phyloP scores from a whole-genome alignment of 2,113 vertebrate genomes.

The Vicugna pacos region DNA sequence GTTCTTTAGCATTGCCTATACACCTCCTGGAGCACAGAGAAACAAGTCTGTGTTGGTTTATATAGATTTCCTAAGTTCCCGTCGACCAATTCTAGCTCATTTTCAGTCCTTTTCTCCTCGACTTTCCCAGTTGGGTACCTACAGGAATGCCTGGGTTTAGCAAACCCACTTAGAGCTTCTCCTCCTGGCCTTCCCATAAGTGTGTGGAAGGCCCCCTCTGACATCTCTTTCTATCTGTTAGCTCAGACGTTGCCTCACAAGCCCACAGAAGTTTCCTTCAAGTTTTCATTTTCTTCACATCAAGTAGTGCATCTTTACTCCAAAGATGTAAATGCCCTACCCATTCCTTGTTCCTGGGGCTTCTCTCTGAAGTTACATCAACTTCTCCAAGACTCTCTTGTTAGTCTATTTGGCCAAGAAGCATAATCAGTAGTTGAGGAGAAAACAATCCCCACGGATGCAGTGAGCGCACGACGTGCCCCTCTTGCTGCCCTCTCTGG shows the following conservation, averaged over 20 bases:
- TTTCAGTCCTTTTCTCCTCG: conserved; percentile 43
- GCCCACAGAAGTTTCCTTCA: conserved; percentile 3
- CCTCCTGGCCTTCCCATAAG: background rate
- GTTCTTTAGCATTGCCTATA: conserved; percentile 23
- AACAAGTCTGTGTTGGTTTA: conserved; percentile 32
- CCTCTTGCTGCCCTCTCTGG: background rate
- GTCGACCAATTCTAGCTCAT: conserved; percentile 19
- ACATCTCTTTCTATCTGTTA: conserved; percentile 39
- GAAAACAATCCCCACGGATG: conserved; percentile 21
- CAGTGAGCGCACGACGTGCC: background rate
- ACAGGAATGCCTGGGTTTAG: conserved; percentile 35
- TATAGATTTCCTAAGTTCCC: conserved; percentile 39
- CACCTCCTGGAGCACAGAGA: background rate
- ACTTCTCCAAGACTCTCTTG: background rate
- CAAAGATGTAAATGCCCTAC: background rate
- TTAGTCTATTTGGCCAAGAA: conserved; percentile 58
- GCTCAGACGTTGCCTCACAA: conserved; percentile 31
- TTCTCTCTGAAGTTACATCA: conserved; percentile 43
- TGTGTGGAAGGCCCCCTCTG: background rate
- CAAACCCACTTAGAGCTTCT: background rate
- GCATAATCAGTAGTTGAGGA: conserved; percentile 28
- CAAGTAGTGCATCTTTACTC: conserved; percentile 56
- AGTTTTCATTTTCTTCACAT: conserved; percentile 31
- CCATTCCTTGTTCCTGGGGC: background rate
- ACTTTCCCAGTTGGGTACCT: background rate